These are phyloP conservation scores for Trypoxylus dichotomus DNA, from an alignment of 1,140 invertebrate species.

Conservation along the genomic window DNA sequence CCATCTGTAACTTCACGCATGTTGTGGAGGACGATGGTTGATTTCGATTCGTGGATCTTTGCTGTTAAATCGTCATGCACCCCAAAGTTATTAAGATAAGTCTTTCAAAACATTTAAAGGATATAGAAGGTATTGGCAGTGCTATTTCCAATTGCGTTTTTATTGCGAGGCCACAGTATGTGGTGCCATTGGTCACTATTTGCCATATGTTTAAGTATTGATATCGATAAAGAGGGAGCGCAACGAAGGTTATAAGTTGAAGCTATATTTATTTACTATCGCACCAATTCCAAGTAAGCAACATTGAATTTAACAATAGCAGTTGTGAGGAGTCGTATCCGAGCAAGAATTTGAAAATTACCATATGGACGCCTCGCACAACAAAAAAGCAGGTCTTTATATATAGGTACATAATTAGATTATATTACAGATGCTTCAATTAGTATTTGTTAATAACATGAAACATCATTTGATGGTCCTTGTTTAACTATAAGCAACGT, in stretches of 20 bases:
- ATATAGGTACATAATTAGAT: background rate
- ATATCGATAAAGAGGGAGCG: background rate
- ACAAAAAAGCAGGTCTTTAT: background rate
- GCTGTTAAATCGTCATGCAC: background rate
- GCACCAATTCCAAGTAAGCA: background rate
- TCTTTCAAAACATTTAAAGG: background rate
- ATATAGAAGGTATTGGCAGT: background rate
- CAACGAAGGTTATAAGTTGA: background rate
- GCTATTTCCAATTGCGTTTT: background rate
- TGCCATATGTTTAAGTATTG: background rate
- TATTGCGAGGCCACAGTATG: background rate
- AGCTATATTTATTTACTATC: background rate
- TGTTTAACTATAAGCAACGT: background rate
- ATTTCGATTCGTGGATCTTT: background rate
- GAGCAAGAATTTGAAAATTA: background rate
- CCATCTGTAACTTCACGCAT: background rate
- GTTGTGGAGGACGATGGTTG: background rate
- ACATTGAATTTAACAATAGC: background rate
- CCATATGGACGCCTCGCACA: background rate
- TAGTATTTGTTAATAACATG: background rate
- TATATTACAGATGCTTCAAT: background rate
- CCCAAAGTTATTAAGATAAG: background rate
- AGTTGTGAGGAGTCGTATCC: background rate
- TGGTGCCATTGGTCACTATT: background rate
- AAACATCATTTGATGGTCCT: background rate